A percentile compares a stretch with the other conserved stretches of the same genome.
These are phyloP conservation scores for Tretioscincus oriximinensis DNA, from an alignment of 2,113 vertebrate species.

Conservation along the genomic window DNA sequence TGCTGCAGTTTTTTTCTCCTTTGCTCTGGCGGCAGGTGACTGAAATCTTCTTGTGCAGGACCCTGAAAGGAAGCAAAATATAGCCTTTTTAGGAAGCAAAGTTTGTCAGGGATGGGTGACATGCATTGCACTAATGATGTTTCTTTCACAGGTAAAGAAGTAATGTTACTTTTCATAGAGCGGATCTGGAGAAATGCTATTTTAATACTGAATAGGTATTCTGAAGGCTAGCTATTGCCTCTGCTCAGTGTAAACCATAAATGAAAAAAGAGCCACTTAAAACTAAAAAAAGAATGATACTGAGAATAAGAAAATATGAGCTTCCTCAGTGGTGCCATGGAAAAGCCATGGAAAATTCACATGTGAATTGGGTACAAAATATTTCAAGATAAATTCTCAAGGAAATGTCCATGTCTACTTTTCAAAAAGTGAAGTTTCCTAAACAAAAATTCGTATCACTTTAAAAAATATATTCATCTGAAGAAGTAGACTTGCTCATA, in stretches of 20 bases:
- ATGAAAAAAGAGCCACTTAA: background rate
- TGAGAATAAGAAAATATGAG: background rate
- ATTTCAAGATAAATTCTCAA: background rate
- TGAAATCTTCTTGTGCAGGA: conserved; percentile 92
- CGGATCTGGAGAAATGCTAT: conserved; percentile 22
- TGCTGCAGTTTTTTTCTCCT: conserved; percentile 95
- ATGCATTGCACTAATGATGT: conserved; percentile 44
- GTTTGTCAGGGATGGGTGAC: conserved; percentile 35
- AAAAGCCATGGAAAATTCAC: background rate
- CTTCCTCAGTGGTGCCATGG: background rate
- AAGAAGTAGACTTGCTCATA: background rate
- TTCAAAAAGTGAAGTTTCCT: background rate
- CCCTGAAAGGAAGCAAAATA: conserved; percentile 77
- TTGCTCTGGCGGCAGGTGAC: conserved; percentile 96
- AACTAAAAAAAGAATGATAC: background rate
- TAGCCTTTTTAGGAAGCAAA: conserved; percentile 28
- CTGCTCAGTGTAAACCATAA: background rate
- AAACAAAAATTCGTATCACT: background rate
- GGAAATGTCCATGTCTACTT: background rate
- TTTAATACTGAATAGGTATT: conserved; percentile 21
- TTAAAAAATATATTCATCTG: background rate
- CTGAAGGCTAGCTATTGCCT: background rate
- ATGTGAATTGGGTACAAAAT: background rate
- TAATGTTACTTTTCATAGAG: background rate
- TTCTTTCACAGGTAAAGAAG: conserved; percentile 47